These are phyloP conservation scores for Myotis lucifugus DNA, from an alignment of 2,113 vertebrate species.

Conservation along the genomic window DNA sequence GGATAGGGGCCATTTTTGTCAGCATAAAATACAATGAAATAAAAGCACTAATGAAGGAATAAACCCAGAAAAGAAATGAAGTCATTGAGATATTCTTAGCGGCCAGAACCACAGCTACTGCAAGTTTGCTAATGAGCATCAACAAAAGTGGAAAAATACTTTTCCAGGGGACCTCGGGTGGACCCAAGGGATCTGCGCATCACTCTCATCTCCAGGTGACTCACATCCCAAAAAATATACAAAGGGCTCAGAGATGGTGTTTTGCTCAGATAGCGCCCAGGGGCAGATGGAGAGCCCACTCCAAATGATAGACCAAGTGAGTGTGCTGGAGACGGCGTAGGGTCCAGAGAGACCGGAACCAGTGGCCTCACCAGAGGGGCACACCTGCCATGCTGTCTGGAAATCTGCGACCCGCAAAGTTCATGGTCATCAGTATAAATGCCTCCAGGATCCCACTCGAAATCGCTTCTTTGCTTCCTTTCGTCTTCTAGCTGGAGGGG, in stretches of 20 bases:
- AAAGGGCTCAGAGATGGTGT: neutral
- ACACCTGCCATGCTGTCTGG: neutral
- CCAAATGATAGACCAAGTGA: neutral
- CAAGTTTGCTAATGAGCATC: neutral
- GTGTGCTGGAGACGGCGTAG: too few species aligned
- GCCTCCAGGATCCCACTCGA: neutral
- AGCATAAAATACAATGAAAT: constrained; percentile 41
- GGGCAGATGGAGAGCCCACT: neutral
- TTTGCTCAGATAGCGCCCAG: neutral
- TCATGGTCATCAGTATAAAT: neutral
- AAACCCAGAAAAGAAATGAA: constrained; percentile 48
- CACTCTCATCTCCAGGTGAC: neutral
- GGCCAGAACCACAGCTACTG: neutral
- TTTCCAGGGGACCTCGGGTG: neutral
- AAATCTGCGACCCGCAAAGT: neutral
- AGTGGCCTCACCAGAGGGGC: neutral
- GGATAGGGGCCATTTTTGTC: neutral
- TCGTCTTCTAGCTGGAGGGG: neutral
- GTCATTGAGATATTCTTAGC: constrained; percentile 27
- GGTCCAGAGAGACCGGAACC: neutral
- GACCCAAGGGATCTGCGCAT: neutral
- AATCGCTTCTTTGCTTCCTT: neutral
- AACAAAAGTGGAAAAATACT: neutral
- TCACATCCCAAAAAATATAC: neutral
- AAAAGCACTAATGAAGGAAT: constrained; percentile 35